Conservation (phyloP, 2,113 vertebrate genomes). For the Prinia subflava region DNA sequence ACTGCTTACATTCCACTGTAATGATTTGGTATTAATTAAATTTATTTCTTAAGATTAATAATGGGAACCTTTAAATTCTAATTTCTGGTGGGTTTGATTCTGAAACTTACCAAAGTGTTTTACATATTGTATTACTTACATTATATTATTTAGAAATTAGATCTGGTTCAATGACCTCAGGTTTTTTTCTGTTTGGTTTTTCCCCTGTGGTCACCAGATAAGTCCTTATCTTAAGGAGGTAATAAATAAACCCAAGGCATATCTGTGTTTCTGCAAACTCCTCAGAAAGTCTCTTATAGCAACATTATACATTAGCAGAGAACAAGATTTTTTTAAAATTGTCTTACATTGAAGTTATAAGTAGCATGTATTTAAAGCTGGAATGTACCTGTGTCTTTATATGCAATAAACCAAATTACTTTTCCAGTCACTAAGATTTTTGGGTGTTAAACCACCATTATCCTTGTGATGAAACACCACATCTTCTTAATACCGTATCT, state of each 20-base stretch:
- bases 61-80: neutral
- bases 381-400: neutral
- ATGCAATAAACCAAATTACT: neutral
- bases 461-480: neutral
- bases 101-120: neutral
- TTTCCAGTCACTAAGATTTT: neutral
- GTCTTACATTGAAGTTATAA: neutral
- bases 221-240: neutral
- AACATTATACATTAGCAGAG: neutral
- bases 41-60: neutral
- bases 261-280: neutral
- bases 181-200: neutral
- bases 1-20: neutral
- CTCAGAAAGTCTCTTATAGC: neutral
- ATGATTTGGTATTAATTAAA: neutral
- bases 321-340: neutral
- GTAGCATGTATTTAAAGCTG: neutral
- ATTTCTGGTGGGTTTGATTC: neutral
- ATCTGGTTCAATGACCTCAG: neutral
- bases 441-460: neutral
- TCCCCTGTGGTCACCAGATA: neutral
- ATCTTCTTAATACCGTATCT: neutral
- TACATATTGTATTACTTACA: neutral
- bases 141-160: neutral
- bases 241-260: neutral